These are phyloP conservation scores for Ginglymostoma cirratum DNA, from an alignment of 2,113 vertebrate genomes.

Conservation along the genomic window DNA sequence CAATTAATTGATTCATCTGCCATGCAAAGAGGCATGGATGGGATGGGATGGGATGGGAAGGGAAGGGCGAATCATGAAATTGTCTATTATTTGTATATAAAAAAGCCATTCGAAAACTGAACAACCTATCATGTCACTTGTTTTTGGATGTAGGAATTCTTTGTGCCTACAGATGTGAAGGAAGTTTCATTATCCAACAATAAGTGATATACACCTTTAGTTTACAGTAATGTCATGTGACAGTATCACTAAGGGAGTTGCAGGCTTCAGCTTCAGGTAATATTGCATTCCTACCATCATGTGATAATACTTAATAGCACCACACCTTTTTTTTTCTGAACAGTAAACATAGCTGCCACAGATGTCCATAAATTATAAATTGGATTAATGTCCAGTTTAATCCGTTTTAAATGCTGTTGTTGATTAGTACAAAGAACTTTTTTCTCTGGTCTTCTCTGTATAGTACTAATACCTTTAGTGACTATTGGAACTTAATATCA, in stretches of 20 bases:
- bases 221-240: too few species aligned
- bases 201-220: too few species aligned
- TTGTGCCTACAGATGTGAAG: not conserved
- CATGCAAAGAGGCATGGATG: constrained; percentile 30
- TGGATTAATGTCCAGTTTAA: not conserved
- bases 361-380: not conserved
- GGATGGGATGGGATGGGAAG: constrained; percentile 9
- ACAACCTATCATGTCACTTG: not conserved
- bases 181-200: not conserved
- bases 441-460: not conserved
- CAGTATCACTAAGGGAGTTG: not conserved
- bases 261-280: not conserved
- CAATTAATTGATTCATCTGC: constrained; percentile 26
- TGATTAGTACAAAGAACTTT: not conserved
- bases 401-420: not conserved
- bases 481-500: not conserved
- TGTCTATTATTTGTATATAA: not conserved
- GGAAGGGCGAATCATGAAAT: not conserved
- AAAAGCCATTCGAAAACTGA: not conserved
- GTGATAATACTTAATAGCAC: not conserved
- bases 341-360: not conserved
- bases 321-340: not conserved
- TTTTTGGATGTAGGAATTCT: not conserved
- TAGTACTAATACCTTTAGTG: not conserved
- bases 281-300: not conserved